These are phyloP conservation scores for Clistopyga incitator DNA, from an alignment of 2,888 invertebrate species.

Conservation along the genomic window DNA sequence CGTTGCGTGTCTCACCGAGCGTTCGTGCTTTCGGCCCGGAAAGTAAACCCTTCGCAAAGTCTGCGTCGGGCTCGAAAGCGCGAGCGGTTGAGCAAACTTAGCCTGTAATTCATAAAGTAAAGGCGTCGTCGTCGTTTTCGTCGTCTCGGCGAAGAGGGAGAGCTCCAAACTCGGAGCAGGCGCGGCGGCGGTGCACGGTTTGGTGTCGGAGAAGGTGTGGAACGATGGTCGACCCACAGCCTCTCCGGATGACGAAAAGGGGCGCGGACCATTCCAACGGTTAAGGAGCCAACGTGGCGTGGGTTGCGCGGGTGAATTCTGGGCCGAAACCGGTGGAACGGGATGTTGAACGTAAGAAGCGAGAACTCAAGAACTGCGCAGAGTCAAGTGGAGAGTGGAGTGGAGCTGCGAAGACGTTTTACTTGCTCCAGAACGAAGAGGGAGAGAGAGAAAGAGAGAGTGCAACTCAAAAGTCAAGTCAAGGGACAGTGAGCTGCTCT, in stretches of 20 bases:
- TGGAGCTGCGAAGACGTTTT: conserved; percentile 32
- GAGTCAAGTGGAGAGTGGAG: conserved; percentile 38
- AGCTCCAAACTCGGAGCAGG: conserved; percentile 42
- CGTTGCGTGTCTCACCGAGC: conserved; percentile 33
- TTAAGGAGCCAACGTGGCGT: conserved; percentile 30
- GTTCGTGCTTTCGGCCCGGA: conserved; percentile 53
- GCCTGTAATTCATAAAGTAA: conserved; percentile 73
- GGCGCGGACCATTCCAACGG: conserved; percentile 34
- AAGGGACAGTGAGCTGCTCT: conserved; percentile 3
- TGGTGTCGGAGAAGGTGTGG: conserved; percentile 46
- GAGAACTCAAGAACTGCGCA: conserved; percentile 42
- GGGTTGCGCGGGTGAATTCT: conserved; percentile 12
- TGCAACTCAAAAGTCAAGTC: neutral
- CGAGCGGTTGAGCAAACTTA: conserved; percentile 70
- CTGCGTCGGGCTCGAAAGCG: conserved; percentile 52
- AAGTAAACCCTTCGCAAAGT: conserved; percentile 58
- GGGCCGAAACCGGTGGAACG: conserved; percentile 1
- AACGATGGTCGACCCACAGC: conserved; percentile 50
- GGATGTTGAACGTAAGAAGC: conserved; percentile 53
- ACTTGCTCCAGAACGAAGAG: conserved; percentile 6
- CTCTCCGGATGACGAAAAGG: conserved; percentile 52
- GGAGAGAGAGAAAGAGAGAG: neutral
- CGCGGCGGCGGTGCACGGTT: conserved; percentile 16
- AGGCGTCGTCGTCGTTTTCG: conserved; percentile 64
- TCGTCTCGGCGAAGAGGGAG: conserved; percentile 21